Base-by-base conservation (phyloP, 2,797 vertebrate genomes). In the Phrynocephalus forsythii region DNA sequence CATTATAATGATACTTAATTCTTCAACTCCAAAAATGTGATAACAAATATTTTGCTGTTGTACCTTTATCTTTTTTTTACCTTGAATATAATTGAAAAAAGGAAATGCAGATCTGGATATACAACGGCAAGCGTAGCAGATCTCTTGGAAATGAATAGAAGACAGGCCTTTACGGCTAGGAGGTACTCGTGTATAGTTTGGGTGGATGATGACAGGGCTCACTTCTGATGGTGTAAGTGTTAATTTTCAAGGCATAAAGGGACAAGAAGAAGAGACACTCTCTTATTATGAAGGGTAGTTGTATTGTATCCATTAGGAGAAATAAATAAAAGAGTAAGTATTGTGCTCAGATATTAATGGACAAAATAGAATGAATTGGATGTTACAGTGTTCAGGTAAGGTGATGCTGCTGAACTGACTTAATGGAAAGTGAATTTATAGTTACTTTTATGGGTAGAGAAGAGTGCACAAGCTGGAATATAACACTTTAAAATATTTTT, bases 401-500 rank as follows among this genome's bases (percentile, higher is more conserved):
- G 56, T n/a, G 15, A 44, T 76, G 44, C 16, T 76, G 33, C 30
- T 50, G 76, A 84, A 75, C 22, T 44, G 56, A 84, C 56, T 66
- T 76, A 44, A 84, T 76, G 56, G 18, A 66, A 76, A 60, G 24
- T 80, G 6, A 80, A 63, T 20, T 63, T 30, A 24, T 3, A 79
- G 52, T 63, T 76, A 63, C 28, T 2, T 15, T 44, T 66, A 15
- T 76, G 26, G 56, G 66, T 77, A n/a, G 24, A 13, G 3, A 52
- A 75, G 30, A 48, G 24, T 38, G 66, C 20, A 66, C 38, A 20
- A 67, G 30, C 66, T 83, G 28, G 85, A 79, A 88, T 89, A 30
- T 22, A 2, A 30, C 63, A 6, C 63, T 79, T 91, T 50, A 48
- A 82, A 76, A 68, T 52, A 52, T 5, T 68, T 67, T 87, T 52